Evolutionary conservation across 2,113 vertebrate species (phyloP), one percentile per base, ranked within the genome.

Genomic region (Cyphomyrus plagiostoma): DNA sequence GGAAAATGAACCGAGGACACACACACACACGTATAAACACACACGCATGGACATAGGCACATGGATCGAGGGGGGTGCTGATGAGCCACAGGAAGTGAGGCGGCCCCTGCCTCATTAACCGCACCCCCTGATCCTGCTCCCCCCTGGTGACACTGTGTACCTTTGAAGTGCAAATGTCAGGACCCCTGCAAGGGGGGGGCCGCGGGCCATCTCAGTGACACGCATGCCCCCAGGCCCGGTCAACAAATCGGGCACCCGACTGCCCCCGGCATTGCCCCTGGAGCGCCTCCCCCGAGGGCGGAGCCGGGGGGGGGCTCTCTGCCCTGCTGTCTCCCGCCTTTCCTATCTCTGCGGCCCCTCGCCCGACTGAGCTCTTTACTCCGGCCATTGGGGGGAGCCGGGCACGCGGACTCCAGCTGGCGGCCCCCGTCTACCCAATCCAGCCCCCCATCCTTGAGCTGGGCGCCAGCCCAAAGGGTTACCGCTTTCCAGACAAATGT

Each of bases 141-240:
- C 5, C 87, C 42, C 50, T 42, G 11, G 52, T 26, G 39, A 8
- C 52, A 45, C n/a, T 13, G 19, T 50, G 45, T 4, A 6, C n/a
- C 26, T 96, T 95, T 95, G 92, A 95, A 94, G 95, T 95, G 94
- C 92, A 95, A 95, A 96, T 95, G 91, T 86, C 91, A 90, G 93
- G 93, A 90, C 85, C 91, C 91, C 62, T 46, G 45, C 1, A 9
- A 91, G 77, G 80, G 49, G 49, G 53, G 89, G 90, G 93, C 94
- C 95, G 94, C 95, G 90, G 95, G 93, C 93, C 90, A 39, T 82
- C 92, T 93, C 88, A 83, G 91, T 95, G 95, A 95, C 96, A 94
- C 93, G 89, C 56, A 90, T 89, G 93, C 93, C 96, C 95, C 53
- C 91, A 91, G 94, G 95, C 95, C 90, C 95, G 95, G 96, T 95